A percentile compares a stretch with the other conserved stretches of the same genome.
Evolutionary conservation across 2,113 vertebrate species (phyloP).

Genomic region (Vimba vimba): DNA sequence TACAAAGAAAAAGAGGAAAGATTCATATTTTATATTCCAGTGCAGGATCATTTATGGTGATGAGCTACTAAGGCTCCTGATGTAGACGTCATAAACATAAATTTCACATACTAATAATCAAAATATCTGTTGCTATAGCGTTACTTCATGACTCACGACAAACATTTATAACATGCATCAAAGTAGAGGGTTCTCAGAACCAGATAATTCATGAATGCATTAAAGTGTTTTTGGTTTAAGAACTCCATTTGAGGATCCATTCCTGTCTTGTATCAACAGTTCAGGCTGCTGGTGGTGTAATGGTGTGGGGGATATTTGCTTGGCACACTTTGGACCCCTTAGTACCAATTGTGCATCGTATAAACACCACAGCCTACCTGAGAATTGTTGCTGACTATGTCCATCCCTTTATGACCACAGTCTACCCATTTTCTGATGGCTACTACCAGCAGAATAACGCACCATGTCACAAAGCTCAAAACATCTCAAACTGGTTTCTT

Average conservation of each 20-base stretch:
- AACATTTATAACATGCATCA: background rate
- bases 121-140: background rate
- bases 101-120: background rate
- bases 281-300: too few species aligned
- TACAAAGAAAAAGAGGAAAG: background rate
- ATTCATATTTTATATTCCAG: background rate
- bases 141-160: background rate
- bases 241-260: background rate
- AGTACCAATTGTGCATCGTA: too few species aligned
- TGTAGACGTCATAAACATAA: background rate
- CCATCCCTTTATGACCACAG: too few species aligned
- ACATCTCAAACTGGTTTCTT: too few species aligned
- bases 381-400: too few species aligned
- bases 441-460: too few species aligned
- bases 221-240: background rate
- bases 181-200: background rate
- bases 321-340: too few species aligned
- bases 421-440: too few species aligned
- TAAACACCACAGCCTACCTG: too few species aligned
- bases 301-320: too few species aligned
- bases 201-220: background rate
- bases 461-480: too few species aligned
- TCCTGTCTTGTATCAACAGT: too few species aligned
- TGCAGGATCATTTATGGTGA: background rate
- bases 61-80: background rate